A percentile compares a stretch with the other conserved stretches of the same genome.
Evolutionary conservation across 1,140 invertebrate species (phyloP).

Genomic region (Anastrepha ludens): DNA sequence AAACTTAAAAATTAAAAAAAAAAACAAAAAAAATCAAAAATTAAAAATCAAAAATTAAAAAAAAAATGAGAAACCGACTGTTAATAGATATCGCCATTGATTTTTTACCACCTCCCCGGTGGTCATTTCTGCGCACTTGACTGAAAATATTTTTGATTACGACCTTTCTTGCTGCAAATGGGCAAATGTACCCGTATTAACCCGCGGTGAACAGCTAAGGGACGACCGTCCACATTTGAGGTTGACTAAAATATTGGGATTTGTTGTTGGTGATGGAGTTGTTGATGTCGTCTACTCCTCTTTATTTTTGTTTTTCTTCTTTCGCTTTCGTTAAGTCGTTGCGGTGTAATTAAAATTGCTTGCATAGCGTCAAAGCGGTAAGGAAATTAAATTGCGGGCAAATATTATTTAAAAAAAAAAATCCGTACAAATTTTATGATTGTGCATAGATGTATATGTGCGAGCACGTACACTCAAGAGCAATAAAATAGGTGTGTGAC

Average conservation of each 20-base stretch:
- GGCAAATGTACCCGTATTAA: too few relatives aligned
- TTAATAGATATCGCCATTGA: too few relatives aligned
- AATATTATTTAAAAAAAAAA: slow-evolving; percentile 50
- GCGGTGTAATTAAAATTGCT: slow-evolving; percentile 49
- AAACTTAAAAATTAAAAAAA: too few relatives aligned
- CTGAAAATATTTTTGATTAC: too few relatives aligned
- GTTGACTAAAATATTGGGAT: slow-evolving; percentile 22
- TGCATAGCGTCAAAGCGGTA: slow-evolving; percentile 41
- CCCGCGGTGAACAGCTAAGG: neutral
- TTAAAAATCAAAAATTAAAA: too few relatives aligned
- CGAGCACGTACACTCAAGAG: neutral
- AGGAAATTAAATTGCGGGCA: slow-evolving; percentile 50
- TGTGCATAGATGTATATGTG: neutral
- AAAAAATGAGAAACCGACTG: too few relatives aligned
- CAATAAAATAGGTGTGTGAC: neutral
- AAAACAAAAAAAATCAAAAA: too few relatives aligned
- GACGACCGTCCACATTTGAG: slow-evolving; percentile 3
- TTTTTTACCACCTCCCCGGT: too few relatives aligned
- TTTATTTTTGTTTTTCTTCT: neutral
- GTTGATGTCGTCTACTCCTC: neutral
- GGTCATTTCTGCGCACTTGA: too few relatives aligned
- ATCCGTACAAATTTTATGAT: slow-evolving; percentile 11
- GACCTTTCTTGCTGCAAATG: too few relatives aligned
- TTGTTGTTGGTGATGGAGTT: neutral
- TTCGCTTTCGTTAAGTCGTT: neutral